A percentile compares a stretch with the other conserved stretches of the same genome.
Conservation (phyloP, 37 sponge, comb jelly and placozoan genomes). For the Tethya wilhelma region DNA sequence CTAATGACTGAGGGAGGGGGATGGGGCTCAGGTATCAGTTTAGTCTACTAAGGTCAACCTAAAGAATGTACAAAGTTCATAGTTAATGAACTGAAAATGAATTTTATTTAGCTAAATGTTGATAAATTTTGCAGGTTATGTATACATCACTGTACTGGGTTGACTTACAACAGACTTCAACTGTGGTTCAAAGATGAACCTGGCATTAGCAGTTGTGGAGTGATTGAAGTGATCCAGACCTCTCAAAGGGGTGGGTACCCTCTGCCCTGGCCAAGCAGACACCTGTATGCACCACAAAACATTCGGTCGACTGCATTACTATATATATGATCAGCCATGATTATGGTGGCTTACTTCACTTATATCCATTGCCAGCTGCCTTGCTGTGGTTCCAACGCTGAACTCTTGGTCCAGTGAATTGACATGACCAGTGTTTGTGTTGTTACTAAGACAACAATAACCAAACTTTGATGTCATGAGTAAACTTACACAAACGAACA, state of each 20-base stretch:
- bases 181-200: slow-evolving; percentile 11
- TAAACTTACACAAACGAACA: not conserved
- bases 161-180: not conserved
- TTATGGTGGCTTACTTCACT: slow-evolving; percentile 14
- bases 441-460: not conserved
- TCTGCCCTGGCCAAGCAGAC: slow-evolving; percentile 54
- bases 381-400: slow-evolving; percentile 9
- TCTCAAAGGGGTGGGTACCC: not conserved
- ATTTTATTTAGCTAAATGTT: no score
- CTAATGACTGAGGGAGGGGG: slow-evolving; percentile 1
- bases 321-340: not conserved
- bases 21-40: not conserved
- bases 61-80: no score
- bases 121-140: no score
- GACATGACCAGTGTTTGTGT: slow-evolving; percentile 28
- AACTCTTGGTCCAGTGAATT: not conserved
- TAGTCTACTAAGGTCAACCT: no score
- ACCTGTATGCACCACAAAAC: slow-evolving; percentile 19
- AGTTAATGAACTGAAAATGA: no score
- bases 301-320: not conserved
- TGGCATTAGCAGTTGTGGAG: slow-evolving; percentile 26
- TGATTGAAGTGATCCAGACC: slow-evolving; percentile 55
- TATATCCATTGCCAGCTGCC: not conserved
- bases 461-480: not conserved
- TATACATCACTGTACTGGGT: not conserved